phyloP scores from a whole-genome alignment of 92 coral and sea anemone genomes.

The Phenganax subtilis region DNA sequence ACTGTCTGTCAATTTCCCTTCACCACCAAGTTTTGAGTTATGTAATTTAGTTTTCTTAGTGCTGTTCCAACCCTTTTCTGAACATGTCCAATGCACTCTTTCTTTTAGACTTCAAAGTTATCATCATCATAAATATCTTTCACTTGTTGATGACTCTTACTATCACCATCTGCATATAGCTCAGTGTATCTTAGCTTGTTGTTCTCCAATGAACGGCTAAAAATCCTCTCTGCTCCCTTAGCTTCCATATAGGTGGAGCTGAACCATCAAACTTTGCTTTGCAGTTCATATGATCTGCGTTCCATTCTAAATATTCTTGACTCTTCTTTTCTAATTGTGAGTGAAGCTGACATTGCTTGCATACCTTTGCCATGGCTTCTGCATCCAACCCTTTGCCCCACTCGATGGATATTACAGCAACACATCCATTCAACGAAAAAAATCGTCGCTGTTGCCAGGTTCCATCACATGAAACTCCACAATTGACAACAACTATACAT shows the following conservation, averaged over 20 bases:
- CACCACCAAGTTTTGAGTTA: slow-evolving; percentile 49
- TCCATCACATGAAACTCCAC: slow-evolving; percentile 49
- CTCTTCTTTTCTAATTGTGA: slow-evolving; percentile 38
- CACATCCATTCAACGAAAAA: slow-evolving; percentile 53
- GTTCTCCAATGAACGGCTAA: slow-evolving; percentile 25
- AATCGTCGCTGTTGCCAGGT: slow-evolving; percentile 53
- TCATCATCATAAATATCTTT: slow-evolving; percentile 32
- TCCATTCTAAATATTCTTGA: slow-evolving; percentile 37
- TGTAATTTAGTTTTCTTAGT: slow-evolving; percentile 50
- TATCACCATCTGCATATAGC: slow-evolving; percentile 47
- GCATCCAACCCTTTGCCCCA: slow-evolving; percentile 46
- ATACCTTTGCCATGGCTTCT: slow-evolving; percentile 38
- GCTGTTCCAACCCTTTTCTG: slow-evolving; percentile 58
- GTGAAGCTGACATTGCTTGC: slow-evolving; percentile 37
- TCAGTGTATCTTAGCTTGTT: slow-evolving; percentile 45
- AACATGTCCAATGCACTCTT: slow-evolving; percentile 52
- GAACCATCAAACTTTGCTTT: slow-evolving; percentile 41
- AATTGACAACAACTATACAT: background rate
- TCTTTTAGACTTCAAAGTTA: slow-evolving; percentile 30
- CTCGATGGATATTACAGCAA: slow-evolving; percentile 33
- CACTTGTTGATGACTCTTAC: slow-evolving; percentile 37
- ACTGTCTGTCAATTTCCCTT: slow-evolving; percentile 50
- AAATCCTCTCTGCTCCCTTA: slow-evolving; percentile 42
- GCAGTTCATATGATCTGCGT: slow-evolving; percentile 23
- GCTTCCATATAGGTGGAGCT: slow-evolving; percentile 56